Evolutionary conservation across 2,113 vertebrate genomes (phyloP).

Genomic region (Pontoporia blainvillei): DNA sequence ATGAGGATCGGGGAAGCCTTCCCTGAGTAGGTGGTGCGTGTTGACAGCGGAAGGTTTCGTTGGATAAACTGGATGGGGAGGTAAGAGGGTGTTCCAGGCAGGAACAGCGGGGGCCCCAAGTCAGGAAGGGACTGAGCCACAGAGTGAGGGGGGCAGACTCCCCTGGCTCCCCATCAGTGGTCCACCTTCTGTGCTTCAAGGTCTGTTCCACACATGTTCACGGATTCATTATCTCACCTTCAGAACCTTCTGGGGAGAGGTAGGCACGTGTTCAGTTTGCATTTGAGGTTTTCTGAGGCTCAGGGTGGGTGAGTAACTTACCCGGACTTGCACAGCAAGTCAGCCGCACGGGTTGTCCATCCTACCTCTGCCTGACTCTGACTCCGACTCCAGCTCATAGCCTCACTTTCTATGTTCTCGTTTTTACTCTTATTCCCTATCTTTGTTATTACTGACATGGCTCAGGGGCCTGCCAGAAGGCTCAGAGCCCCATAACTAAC

Average conservation of each 20-base stretch:
- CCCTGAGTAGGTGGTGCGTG: not conserved
- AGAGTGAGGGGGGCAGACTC: not conserved
- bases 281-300: not conserved
- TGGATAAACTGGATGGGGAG: not conserved
- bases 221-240: too few relatives aligned
- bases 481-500: not conserved
- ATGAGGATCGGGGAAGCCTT: not conserved
- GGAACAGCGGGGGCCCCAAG: not conserved
- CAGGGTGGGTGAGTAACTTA: not conserved
- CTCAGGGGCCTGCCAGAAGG: not conserved
- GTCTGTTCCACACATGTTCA: not conserved
- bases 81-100: not conserved
- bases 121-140: not conserved
- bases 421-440: too few relatives aligned
- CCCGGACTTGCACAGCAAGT: not conserved
- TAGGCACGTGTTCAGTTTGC: too few relatives aligned
- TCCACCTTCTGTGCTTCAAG: not conserved
- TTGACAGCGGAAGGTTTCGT: not conserved
- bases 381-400: not conserved
- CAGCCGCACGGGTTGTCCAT: fast-evolving
- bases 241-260: not conserved
- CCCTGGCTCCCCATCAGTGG: not conserved
- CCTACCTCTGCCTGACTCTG: not conserved
- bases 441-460: not conserved
- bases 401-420: not conserved